Evolutionary conservation across 2,888 invertebrate genomes (phyloP), one percentile per base, ranked within the genome.

Genomic region (Colostygia pectinataria): DNA sequence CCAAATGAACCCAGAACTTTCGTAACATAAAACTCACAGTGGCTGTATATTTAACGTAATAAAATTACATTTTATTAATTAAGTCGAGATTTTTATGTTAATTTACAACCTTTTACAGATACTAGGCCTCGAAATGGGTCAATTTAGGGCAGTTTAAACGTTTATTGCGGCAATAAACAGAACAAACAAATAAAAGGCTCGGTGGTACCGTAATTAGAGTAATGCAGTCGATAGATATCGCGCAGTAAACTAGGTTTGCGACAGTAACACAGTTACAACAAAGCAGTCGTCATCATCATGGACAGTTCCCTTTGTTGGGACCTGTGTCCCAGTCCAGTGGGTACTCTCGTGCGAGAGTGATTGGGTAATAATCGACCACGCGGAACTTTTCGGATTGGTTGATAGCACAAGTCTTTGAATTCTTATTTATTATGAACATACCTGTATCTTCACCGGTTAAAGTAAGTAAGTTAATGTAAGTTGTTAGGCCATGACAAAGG

Each of bases 191-290:
- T 66, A 65, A 67, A 65, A 63, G 66, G 66, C 68, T 67, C 66
- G 68, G 71, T 76, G 61, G 66, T 68, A 73, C 69, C 63, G 66
- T 82, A 85, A 86, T 86, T 80, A 85, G 77, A 67, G 71, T 80
- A 84, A 83, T 83, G 80, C 75, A 75, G 62, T 63, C 67, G 66
- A 65, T 76, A 70, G 72, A 75, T 73, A 68, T 63, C 62, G 66
- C 64, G 55, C 56, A 47, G 55, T 43, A 33, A 28, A 36, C 23
- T 29, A 32, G 7, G 31, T 15, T 8, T 31, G 2, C 10, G 37
- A 4, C 36, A 41, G 36, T 41, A 41, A 9, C 13, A 23, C 40
- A 8, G 7, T 24, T 18, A 8, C 8, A 4, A 14, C 7, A n/a
- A n/a, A n/a, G n/a, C n/a, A n/a, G n/a, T n/a, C n/a, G n/a, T n/a